These are phyloP conservation scores for Microplitis manilae DNA, from an alignment of 2,888 invertebrate species.

Conservation along the genomic window DNA sequence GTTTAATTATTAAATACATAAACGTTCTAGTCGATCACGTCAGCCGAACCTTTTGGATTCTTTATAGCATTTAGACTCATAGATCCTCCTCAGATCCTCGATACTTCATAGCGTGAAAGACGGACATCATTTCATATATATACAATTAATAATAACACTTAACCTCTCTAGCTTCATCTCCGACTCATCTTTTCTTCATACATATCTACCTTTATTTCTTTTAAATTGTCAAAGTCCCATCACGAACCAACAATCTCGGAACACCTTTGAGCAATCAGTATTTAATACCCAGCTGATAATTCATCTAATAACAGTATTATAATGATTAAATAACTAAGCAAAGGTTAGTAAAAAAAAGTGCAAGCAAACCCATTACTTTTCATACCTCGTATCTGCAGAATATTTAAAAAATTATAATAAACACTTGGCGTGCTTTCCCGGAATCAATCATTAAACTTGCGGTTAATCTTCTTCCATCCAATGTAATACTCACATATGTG, in stretches of 20 bases:
- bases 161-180: too few relatives aligned
- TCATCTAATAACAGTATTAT: not conserved
- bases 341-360: slow-evolving; percentile 27
- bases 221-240: not conserved
- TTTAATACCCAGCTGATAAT: not conserved
- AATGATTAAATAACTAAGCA: not conserved
- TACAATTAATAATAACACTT: too few relatives aligned
- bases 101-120: slow-evolving; percentile 3
- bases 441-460: slow-evolving; percentile 51
- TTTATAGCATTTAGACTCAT: not conserved
- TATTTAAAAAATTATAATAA: not conserved
- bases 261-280: not conserved
- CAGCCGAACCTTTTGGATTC: not conserved
- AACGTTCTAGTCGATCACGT: not conserved
- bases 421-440: slow-evolving; percentile 43
- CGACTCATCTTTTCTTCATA: too few relatives aligned
- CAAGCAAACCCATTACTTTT: too few relatives aligned
- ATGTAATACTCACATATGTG: slow-evolving; percentile 34
- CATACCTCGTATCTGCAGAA: slow-evolving; percentile 4
- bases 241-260: not conserved
- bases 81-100: too few relatives aligned
- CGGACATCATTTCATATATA: too few relatives aligned
- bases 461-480: slow-evolving; percentile 31
- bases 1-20: slow-evolving; percentile 22
- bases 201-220: not conserved